Evolutionary conservation across 2,888 invertebrate species (phyloP).

Genomic region (Hymenopus coronatus): DNA sequence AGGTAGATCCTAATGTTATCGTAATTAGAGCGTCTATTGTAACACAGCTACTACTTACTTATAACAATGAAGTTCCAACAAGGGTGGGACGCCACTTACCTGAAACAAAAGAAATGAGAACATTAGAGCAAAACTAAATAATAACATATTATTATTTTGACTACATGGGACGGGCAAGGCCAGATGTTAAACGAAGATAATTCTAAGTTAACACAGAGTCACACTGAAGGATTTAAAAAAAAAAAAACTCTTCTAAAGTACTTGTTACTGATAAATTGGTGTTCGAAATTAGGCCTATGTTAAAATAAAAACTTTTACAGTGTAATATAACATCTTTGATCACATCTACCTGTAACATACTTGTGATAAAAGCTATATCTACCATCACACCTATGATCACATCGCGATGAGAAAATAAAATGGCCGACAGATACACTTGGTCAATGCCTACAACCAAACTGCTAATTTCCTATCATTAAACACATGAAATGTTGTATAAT

Average conservation of each 20-base stretch:
- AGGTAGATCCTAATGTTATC: too few relatives aligned
- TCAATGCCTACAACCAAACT: too few relatives aligned
- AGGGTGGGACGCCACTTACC: not conserved
- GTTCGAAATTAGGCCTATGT: too few relatives aligned
- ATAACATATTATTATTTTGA: not conserved
- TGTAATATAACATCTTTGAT: too few relatives aligned
- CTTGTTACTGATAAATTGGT: not conserved
- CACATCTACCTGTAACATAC: too few relatives aligned
- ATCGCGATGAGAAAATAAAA: too few relatives aligned
- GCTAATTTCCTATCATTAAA: too few relatives aligned
- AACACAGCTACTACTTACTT: not conserved
- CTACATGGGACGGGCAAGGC: not conserved
- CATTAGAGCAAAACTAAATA: not conserved
- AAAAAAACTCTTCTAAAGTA: not conserved
- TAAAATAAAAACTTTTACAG: too few relatives aligned
- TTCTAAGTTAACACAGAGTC: not conserved
- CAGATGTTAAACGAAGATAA: not conserved
- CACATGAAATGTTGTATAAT: too few relatives aligned
- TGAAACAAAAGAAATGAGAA: not conserved
- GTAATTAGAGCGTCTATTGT: not conserved
- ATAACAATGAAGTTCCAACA: not conserved
- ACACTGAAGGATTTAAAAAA: not conserved
- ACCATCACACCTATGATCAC: too few relatives aligned
- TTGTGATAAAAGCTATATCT: too few relatives aligned
- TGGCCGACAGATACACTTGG: too few relatives aligned